Evolutionary conservation across 2,113 vertebrate species (phyloP).

Genomic region (Psilopsiagon aurifrons): DNA sequence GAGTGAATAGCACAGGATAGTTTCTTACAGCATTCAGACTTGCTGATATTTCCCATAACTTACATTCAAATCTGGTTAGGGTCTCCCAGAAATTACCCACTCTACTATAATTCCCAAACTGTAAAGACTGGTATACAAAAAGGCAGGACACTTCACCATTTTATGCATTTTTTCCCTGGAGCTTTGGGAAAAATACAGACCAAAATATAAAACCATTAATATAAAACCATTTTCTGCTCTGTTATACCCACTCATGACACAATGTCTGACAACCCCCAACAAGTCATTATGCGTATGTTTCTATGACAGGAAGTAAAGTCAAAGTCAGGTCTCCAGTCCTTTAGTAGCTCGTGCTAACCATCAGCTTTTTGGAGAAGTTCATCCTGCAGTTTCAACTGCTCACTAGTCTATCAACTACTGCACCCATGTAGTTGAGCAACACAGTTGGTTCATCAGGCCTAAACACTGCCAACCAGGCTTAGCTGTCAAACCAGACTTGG

Average conservation of each 20-base stretch:
- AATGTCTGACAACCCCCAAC: background rate
- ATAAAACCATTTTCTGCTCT: background rate
- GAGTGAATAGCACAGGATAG: background rate
- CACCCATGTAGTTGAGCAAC: accelerated
- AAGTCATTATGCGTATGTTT: background rate
- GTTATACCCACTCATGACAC: background rate
- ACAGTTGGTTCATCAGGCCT: background rate
- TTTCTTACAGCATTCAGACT: background rate
- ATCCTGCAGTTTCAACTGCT: background rate
- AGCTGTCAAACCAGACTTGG: background rate
- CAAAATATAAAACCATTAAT: background rate
- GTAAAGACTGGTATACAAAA: background rate
- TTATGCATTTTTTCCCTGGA: background rate
- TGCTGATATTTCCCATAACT: background rate
- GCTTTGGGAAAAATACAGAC: background rate
- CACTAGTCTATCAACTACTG: background rate
- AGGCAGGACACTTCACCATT: background rate
- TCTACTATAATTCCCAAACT: background rate
- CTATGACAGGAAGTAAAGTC: background rate
- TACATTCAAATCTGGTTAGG: background rate
- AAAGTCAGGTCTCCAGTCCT: background rate
- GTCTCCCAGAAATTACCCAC: background rate
- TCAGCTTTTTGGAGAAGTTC: background rate
- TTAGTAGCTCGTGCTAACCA: background rate
- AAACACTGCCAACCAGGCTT: background rate